phyloP scores from a whole-genome alignment of 2,888 invertebrate species.

The Andrena flavipes region DNA sequence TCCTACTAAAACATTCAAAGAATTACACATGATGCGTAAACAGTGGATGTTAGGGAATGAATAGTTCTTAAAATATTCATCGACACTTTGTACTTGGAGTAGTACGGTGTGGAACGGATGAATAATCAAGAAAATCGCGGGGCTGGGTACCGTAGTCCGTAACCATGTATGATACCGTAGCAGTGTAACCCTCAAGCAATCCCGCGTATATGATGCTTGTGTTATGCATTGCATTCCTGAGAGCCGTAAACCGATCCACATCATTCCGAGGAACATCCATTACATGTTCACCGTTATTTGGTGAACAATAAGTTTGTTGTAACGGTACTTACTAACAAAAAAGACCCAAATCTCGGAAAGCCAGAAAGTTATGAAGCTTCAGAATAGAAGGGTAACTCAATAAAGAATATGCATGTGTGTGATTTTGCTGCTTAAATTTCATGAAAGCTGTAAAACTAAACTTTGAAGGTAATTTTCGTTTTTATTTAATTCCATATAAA shows the following conservation, averaged over 20 bases:
- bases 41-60: background rate
- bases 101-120: slow-evolving; percentile 23
- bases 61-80: slow-evolving; percentile 42
- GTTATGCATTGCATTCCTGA: slow-evolving; percentile 60
- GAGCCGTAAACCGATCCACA: slow-evolving; percentile 47
- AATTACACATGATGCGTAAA: background rate
- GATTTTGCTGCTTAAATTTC: too few species aligned
- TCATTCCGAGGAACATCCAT: slow-evolving; percentile 15
- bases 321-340: background rate
- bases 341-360: background rate
- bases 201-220: slow-evolving; percentile 50
- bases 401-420: too few species aligned
- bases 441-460: too few species aligned
- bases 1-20: background rate
- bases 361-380: too few species aligned
- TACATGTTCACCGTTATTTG: slow-evolving; percentile 50
- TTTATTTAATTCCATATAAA: too few species aligned
- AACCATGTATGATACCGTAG: slow-evolving; percentile 39
- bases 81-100: slow-evolving; percentile 19
- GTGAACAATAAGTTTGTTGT: slow-evolving; percentile 27
- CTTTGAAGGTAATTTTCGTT: too few species aligned
- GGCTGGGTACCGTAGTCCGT: slow-evolving; percentile 34
- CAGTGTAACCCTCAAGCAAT: slow-evolving; percentile 41
- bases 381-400: too few species aligned
- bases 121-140: slow-evolving; percentile 55